Evolutionary conservation across 2,888 invertebrate genomes (phyloP), one percentile per base, ranked within the genome.

Genomic region (Stegophylla sp.): DNA sequence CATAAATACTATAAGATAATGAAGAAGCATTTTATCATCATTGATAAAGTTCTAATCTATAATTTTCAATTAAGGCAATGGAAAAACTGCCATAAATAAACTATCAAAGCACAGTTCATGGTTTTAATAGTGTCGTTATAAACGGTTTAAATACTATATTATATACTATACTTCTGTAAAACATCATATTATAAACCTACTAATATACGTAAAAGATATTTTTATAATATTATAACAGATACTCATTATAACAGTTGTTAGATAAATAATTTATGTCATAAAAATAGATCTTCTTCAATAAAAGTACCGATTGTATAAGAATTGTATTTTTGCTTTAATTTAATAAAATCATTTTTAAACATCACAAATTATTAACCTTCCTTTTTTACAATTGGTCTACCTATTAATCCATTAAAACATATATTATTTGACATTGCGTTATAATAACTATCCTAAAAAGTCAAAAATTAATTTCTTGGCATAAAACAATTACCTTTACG

Each of bases 321-420:
- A 56, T 56, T 72, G 56, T 72, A 56, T 72, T 72, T 4, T 23
- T 56, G 56, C 56, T 56, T 56, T 41, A 53, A 71, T 53, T n/a
- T 51, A 71, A 71, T 71, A 71, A 53, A 71, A 53, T 53, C 56
- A 17, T 72, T n/a, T 34, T 73, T 45, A 17, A 61, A 61, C 73
- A 61, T n/a, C 28, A 45, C 23, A 73, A 71, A 20, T 1, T 23
- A 56, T 34, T 34, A 34, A 34, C 7, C 34, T 34, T 34, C 3
- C 34, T 34, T 34, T 34, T 5, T 34, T 3, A 34, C 3, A 34
- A 34, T 34, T 43, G 41, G 4, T 41, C 9, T 73, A 73, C 61
- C 45, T 45, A 61, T 45, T 43, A 73, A 48, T 61, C 34, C 20
- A 53, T 51, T 71, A 51, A 20, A 53, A 71, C 34, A 51, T 45